A percentile compares a stretch with the other conserved stretches of the same genome.
Evolutionary conservation across 2,888 invertebrate genomes (phyloP).

Genomic region (Drosophila siamana): DNA sequence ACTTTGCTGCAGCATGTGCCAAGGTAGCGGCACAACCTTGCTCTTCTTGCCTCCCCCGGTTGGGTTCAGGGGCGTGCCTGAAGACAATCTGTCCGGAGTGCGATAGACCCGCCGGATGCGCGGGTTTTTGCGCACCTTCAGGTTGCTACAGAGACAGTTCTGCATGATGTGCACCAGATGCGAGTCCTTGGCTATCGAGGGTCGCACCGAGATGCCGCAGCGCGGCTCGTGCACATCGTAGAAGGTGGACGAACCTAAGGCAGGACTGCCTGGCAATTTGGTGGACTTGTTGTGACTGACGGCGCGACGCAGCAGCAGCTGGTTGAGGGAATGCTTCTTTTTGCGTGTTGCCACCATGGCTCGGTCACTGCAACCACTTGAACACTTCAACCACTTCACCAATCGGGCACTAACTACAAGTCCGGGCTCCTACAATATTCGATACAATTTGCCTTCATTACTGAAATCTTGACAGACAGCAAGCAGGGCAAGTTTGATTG

Average conservation of each 20-base stretch:
- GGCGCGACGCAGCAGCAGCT: conserved; percentile 34
- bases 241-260: conserved; percentile 4
- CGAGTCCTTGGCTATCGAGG: conserved; percentile 15
- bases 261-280: background rate
- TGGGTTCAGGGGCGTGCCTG: background rate
- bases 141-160: conserved; percentile 6
- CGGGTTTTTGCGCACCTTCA: background rate
- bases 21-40: background rate
- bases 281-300: conserved; percentile 8
- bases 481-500: too few relatives aligned
- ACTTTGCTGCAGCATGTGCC: conserved; percentile 5
- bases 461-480: background rate
- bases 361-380: background rate
- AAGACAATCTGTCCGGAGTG: background rate
- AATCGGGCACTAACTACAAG: conserved; percentile 17
- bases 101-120: background rate
- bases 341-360: conserved; percentile 36
- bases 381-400: too few relatives aligned
- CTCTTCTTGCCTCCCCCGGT: conserved; percentile 4
- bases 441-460: background rate
- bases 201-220: conserved; percentile 9
- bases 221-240: conserved; percentile 10
- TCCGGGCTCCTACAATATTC: conserved; percentile 28
- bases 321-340: conserved; percentile 45
- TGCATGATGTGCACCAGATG: conserved; percentile 22